A percentile compares a stretch with the other conserved stretches of the same genome.
Conservation (phyloP, 2,797 vertebrate species). For the Xerus rutilus region DNA sequence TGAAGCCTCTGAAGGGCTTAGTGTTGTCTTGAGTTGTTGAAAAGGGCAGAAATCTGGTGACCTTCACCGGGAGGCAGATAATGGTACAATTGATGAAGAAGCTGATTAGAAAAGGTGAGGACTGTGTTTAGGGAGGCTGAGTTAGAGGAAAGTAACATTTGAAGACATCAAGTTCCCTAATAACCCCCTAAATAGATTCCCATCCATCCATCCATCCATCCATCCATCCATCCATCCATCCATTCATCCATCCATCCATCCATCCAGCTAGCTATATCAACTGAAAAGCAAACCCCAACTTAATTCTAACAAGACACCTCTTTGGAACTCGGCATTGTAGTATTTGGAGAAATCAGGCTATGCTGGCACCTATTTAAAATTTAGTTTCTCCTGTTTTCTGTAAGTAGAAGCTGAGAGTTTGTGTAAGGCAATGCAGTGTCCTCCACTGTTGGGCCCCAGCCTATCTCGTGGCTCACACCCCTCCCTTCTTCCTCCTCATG, state of each 20-base stretch:
- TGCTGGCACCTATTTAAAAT: not conserved
- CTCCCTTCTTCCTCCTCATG: not conserved
- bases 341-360: not conserved
- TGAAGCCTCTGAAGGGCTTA: not conserved
- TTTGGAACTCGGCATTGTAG: not conserved
- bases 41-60: not conserved
- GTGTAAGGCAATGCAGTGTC: not conserved
- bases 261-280: not conserved
- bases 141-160: not conserved
- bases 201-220: not conserved
- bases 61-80: rapidly evolving
- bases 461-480: not conserved
- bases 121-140: not conserved
- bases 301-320: not conserved
- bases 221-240: not conserved
- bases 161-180: not conserved
- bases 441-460: not conserved
- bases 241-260: not conserved
- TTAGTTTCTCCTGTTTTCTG: not conserved
- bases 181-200: not conserved
- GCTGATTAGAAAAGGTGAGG: not conserved
- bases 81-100: not conserved
- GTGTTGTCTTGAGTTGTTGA: not conserved
- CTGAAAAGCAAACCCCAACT: not conserved
- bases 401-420: not conserved